A percentile compares a stretch with the other conserved stretches of the same genome.
These are phyloP conservation scores for Sphaeridia pumilis DNA, from an alignment of 2,888 invertebrate genomes.

Conservation along the genomic window DNA sequence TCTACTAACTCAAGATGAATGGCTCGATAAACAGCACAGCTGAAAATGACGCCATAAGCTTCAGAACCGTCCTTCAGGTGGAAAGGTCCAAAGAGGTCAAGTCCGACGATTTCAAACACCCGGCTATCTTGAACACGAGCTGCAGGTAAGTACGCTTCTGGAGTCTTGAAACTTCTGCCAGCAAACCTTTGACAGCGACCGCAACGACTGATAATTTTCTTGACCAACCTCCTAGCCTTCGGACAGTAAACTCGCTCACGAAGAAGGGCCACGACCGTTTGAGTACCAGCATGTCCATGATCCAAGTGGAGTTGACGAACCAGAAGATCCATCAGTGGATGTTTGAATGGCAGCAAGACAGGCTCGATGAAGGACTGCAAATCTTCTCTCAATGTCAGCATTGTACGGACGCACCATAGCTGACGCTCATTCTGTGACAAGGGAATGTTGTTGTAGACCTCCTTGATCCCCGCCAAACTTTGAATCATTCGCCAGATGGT, in stretches of 20 bases:
- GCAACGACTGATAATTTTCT: neutral
- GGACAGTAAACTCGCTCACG: neutral
- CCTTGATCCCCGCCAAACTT: too few species aligned
- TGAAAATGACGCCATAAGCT: constrained; percentile 38
- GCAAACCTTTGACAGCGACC: neutral
- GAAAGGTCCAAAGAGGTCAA: constrained; percentile 40
- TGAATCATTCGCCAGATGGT: too few species aligned
- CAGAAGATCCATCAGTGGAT: neutral
- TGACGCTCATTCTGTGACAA: neutral
- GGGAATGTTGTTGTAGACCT: too few species aligned
- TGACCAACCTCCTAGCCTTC: neutral
- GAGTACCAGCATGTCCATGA: neutral
- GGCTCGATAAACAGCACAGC: constrained; percentile 39
- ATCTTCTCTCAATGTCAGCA: neutral
- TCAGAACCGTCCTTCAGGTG: constrained; percentile 33
- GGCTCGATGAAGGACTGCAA: neutral
- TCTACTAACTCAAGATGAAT: constrained; percentile 39
- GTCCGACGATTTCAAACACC: constrained; percentile 37
- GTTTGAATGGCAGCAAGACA: neutral
- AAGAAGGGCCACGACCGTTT: neutral
- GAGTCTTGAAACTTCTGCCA: neutral
- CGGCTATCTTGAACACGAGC: constrained; percentile 35
- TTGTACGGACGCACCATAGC: neutral
- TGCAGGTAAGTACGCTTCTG: constrained; percentile 29
- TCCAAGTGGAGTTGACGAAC: neutral